phyloP scores from a whole-genome alignment of 2,888 invertebrate genomes.

The Parelbella ahira region DNA sequence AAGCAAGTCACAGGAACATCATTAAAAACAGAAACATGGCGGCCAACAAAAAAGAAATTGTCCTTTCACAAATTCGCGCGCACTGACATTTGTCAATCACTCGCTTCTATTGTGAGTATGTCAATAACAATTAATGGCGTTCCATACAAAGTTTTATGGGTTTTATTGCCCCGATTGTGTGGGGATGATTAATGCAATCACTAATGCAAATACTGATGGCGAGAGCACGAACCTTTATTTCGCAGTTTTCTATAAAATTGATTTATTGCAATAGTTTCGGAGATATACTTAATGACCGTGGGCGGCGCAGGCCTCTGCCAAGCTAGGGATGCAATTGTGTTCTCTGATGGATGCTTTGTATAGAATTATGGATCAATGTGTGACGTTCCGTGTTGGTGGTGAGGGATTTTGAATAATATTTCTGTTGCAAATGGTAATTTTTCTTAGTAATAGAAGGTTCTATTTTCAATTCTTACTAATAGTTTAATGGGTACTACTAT shows the following conservation, averaged over 20 bases:
- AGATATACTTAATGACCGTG: constrained; percentile 44
- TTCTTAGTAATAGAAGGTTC: too few species aligned
- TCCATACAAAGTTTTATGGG: constrained; percentile 75
- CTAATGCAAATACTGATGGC: constrained; percentile 75
- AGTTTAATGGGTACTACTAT: too few species aligned
- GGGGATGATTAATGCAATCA: constrained; percentile 76
- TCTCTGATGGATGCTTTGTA: constrained; percentile 7
- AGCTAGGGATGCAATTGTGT: constrained; percentile 14
- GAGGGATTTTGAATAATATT: neutral
- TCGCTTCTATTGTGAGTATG: constrained; percentile 59
- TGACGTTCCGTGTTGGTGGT: constrained; percentile 2
- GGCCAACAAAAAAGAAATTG: constrained; percentile 36
- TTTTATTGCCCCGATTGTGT: constrained; percentile 70
- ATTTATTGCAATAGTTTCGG: constrained; percentile 59
- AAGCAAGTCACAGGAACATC: constrained; percentile 47
- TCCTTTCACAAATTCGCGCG: constrained; percentile 45
- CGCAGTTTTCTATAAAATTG: constrained; percentile 68
- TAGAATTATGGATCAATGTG: constrained; percentile 8
- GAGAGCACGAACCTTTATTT: constrained; percentile 59
- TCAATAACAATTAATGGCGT: constrained; percentile 78
- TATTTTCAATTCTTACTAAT: too few species aligned
- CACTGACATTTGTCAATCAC: constrained; percentile 78
- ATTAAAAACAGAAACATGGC: constrained; percentile 41
- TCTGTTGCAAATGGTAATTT: too few species aligned
- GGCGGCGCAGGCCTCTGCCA: constrained; percentile 40